phyloP scores from a whole-genome alignment of 2,888 invertebrate species.

The Furcula furcula region DNA sequence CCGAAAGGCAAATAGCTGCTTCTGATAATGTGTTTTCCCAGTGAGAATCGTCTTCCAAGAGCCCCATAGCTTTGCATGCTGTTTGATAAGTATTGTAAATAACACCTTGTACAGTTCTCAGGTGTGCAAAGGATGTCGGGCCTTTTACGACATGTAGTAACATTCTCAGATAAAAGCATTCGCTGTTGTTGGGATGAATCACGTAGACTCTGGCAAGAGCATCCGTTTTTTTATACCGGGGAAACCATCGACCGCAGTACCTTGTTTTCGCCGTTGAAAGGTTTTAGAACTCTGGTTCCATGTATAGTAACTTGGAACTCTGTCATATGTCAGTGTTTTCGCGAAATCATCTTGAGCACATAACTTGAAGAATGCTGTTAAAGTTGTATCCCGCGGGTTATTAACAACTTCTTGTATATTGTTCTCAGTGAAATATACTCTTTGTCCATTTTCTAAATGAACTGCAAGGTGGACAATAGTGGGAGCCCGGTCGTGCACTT shows the following conservation, averaged over 20 bases:
- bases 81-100: constrained; percentile 21
- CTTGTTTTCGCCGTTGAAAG: constrained; percentile 21
- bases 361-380: constrained; percentile 18
- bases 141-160: constrained; percentile 30
- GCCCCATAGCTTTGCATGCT: constrained; percentile 24
- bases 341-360: constrained; percentile 22
- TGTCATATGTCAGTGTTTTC: constrained; percentile 19
- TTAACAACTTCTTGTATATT: constrained; percentile 17
- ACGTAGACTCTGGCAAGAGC: constrained; percentile 25
- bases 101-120: constrained; percentile 22
- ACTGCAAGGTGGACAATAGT: constrained; percentile 3
- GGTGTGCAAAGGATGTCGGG: constrained; percentile 33
- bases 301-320: constrained; percentile 16
- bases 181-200: constrained; percentile 19
- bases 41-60: constrained; percentile 31
- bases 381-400: constrained; percentile 20
- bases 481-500: constrained; percentile 10
- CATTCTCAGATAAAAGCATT: constrained; percentile 26
- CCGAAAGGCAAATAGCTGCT: constrained; percentile 16
- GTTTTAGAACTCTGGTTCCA: constrained; percentile 16
- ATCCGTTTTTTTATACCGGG: constrained; percentile 22
- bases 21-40: constrained; percentile 31
- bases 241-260: constrained; percentile 18
- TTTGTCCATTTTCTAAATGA: too few relatives aligned
- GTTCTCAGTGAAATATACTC: constrained; percentile 13